Evolutionary conservation across 1,140 invertebrate species (phyloP), one percentile per base, ranked within the genome.

Genomic region (Drosophila ohnishii): DNA sequence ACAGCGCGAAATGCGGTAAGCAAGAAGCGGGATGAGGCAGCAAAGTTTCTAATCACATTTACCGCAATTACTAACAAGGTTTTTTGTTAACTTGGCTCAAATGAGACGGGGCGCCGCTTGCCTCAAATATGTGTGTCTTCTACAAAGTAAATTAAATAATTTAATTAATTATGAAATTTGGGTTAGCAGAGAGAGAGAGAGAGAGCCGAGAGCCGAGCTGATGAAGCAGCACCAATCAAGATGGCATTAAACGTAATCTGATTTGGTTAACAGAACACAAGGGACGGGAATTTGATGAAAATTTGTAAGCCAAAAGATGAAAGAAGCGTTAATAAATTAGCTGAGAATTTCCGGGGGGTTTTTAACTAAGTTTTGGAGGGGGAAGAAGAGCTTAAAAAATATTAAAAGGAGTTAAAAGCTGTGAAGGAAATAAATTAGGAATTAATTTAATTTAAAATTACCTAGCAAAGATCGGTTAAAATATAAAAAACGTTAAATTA

Each of bases 11-110:
- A 74, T 47, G 63, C 66, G 69, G 59, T 35, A 53, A 48, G 62
- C 37, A 74, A 47, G 64, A 63, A 70, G 62, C 53, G 78, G 64
- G 69, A 53, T 45, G 57, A 53, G 57, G 39, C 65, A 47, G 53
- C 66, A 87, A 87, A 87, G 61, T 87, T 87, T 88, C 84, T 87
- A 88, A 88, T 87, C 84, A 88, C 84, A 87, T 87, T 87, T 87
- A 84, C 84, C 80, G 73, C 84, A 87, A 87, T 87, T 88, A 87
- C 84, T 87, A 88, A 87, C 84, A 88, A 87, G 80, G 84, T 88
- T 87, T 87, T 86, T 87, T 87, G 80, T 88, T 88, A 66, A 80
- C 73, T 88, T 61, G 19, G 37, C 56, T 50, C 35, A 39, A 30
- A 61, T 22, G 42, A 37, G 51, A 19, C n/a, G 51, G 19, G 35